Evolutionary conservation across 2,888 invertebrate species (phyloP), one percentile per base, ranked within the genome.

Genomic region (Nymphalis c-album): DNA sequence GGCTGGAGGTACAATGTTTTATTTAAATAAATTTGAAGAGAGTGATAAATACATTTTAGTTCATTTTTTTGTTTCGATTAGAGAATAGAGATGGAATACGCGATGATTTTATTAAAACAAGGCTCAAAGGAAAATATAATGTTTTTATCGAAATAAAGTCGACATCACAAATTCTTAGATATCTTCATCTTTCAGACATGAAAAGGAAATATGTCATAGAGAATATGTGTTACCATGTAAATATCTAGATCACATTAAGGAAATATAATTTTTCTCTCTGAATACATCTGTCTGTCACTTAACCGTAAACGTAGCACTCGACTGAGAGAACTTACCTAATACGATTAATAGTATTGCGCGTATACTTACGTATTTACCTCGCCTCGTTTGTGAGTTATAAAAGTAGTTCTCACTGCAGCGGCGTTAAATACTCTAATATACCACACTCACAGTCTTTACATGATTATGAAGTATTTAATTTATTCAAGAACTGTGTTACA

Each of bases 301-400:
- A 57, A 35, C n/a, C 35, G 35, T 31, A 57, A 35, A 57, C 40
- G 10, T 57, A 35, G 18, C 13, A 40, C 53, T 26, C 13, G 18
- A 57, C 57, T 57, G 57, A 55, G n/a, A 26, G 53, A 55, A 35
- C 57, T 35, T 57, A 57, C 35, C 35, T 57, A 57, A 57, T 40
- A 18, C 20, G 57, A 57, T 57, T 57, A 57, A 26, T 18, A 18
- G 6, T n/a, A 40, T 40, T 40, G 57, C 16, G 18, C 10, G 57
- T n/a, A 57, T n/a, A 40, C 35, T 40, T 8, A 57, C 57, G 18
- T 10, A 55, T 7, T 57, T 40, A 57, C 40, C 57, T 57, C n/a
- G 35, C 55, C 31, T 35, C 55, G 40, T 40, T 40, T 40, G n/a
- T 18, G 18, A 57, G 5, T 40, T 57, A 40, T 57, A 18, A 40